Evolutionary conservation across 2,888 invertebrate species (phyloP), one percentile per base, ranked within the genome.

Genomic region (Zygothrica quintamaculata): DNA sequence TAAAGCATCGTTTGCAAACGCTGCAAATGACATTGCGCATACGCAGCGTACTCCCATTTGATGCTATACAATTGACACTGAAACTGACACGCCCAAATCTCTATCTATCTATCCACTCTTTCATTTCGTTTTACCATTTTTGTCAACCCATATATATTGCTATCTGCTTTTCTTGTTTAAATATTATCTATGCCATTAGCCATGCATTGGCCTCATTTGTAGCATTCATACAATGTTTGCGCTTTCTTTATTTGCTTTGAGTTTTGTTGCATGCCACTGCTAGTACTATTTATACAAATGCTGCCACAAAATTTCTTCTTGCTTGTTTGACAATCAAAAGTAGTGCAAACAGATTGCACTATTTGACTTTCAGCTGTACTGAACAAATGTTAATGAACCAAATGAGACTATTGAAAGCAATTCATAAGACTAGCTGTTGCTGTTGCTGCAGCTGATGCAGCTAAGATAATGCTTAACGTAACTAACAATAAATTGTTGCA

Each of bases 11-110:
- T 67, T 64, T 66, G 75, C 75, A 65, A 34, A 50, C 64, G 40
- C 60, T 74, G 87, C 86, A 68, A 59, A 74, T 62, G 76, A 86
- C 62, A 58, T 84, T 77, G 65, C 77, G 74, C 74, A 84, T 80
- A 84, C 87, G 77, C 80, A 71, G 13, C 59, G 71, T 59, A 18
- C n/a, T 6, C 22, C 62, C 62, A n/a, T n/a, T n/a, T n/a, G n/a
- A n/a, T n/a, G n/a, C n/a, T n/a, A n/a, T n/a, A n/a, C n/a, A n/a
- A n/a, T n/a, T n/a, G n/a, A n/a, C n/a, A n/a, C n/a, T n/a, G n/a
- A n/a, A n/a, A n/a, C n/a, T n/a, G n/a, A n/a, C n/a, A n/a, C n/a
- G n/a, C n/a, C n/a, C n/a, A n/a, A n/a, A n/a, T n/a, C n/a, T n/a
- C 36, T 31, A 33, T 7, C 13, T 22, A 53, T 31, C 8, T 12